Evolutionary conservation across 2,888 invertebrate genomes (phyloP), one percentile per base, ranked within the genome.

Genomic region (Rhagonycha lutea): DNA sequence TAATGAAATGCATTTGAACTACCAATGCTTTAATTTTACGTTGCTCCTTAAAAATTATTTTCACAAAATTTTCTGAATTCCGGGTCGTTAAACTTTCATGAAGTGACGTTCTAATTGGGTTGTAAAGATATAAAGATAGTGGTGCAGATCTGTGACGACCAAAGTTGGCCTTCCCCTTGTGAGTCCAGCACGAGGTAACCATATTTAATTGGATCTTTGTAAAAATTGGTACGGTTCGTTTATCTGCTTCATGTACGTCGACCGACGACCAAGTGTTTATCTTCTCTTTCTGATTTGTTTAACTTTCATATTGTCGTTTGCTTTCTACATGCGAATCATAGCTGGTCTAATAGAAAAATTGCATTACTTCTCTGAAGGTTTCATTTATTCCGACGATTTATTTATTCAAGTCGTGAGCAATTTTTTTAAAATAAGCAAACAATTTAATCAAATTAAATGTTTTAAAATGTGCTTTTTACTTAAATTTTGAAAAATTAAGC

Each of bases 191-290:
- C 79, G 80, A 81, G 80, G 79, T 82, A 80, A 78, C 81, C 80
- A 81, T 80, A 83, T 81, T 84, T 83, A 83, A 83, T 83, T 83
- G 82, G 83, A 82, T 83, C 80, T 81, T 79, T 79, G 82, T 83
- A 83, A 83, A 83, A 83, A 83, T 83, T 75, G 67, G 78, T 81
- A 81, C 82, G 82, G 81, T 81, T 82, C 81, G 83, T 79, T 82
- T 82, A 82, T 82, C 80, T 80, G 80, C 79, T 75, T 78, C 80
- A 78, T 77, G 78, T 74, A 69, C 68, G 63, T 63, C 71, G 47
- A 65, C 69, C 61, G 32, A 73, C 71, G 47, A 65, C 69, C 61
- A 63, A 73, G 60, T 12, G 14, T 29, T 14, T 68, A 65, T 61
- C 72, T 61, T 72, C 72, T 72, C 72, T 72, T 26, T 72, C 72